phyloP scores from a whole-genome alignment of 2,113 vertebrate species.

The Upupa epops region DNA sequence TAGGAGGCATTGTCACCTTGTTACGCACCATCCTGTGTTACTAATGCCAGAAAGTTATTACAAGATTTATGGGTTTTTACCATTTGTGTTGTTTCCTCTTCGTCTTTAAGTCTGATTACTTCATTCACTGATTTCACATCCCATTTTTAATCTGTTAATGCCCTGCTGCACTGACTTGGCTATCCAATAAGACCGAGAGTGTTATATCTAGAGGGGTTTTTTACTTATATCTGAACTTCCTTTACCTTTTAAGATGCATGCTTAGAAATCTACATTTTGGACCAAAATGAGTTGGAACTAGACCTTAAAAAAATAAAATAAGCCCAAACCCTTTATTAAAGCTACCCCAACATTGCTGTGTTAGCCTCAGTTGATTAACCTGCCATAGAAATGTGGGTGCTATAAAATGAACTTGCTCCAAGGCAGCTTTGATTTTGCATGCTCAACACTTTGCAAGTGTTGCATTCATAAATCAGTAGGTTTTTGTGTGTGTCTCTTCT shows the following conservation, averaged over 20 bases:
- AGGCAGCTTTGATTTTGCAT: conserved; percentile 64
- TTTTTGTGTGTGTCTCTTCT: conserved; percentile 12
- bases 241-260: not conserved
- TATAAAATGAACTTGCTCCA: conserved; percentile 50
- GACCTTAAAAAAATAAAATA: not conserved
- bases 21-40: not conserved
- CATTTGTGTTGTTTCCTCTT: not conserved
- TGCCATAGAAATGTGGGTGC: conserved; percentile 50
- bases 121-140: not conserved
- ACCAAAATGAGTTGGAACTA: not conserved
- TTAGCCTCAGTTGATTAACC: conserved; percentile 52
- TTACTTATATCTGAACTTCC: not conserved
- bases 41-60: not conserved
- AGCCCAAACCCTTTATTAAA: conserved; percentile 24
- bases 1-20: not conserved
- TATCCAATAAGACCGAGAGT: not conserved
- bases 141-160: not conserved
- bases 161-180: not conserved
- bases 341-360: not conserved
- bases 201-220: not conserved
- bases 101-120: not conserved
- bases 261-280: not conserved
- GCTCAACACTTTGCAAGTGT: conserved; percentile 58
- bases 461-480: conserved; percentile 54
- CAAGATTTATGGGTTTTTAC: not conserved